Base-by-base conservation (phyloP, 2,888 invertebrate species). In the Amphiduros pacificus region DNA sequence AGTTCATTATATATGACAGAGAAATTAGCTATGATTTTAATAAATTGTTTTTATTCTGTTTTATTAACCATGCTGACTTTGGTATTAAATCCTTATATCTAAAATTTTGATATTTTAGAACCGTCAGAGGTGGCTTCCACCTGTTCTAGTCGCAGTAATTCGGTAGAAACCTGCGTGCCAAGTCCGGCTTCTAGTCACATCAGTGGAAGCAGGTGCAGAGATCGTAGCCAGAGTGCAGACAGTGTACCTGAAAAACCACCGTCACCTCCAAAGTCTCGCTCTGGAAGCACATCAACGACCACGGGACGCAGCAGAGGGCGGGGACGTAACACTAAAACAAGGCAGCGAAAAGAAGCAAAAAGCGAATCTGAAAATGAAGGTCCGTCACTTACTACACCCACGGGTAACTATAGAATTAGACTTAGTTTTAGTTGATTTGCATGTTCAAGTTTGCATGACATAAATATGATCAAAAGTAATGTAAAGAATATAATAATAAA, bases 231-330 rank as follows among this genome's bases (percentile, higher is more conserved):
- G 6, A 24, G 41, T 5, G 50, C 32, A n/a, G 49, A 58, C 14
- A 48, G 29, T 22, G 24, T 32, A 20, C n/a, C 17, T 2, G 50
- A 49, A 9, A 49, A 48, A n/a, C 57, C 29, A 27, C 20, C 24
- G 6, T 51, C 50, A n/a, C 55, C 61, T 27, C 36, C 55, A 28
- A 31, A 36, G 27, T 55, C 32, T 50, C 55, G 49, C 11, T 48
- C 36, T 44, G 40, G 55, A 54, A 44, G 36, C 20, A 32, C 31
- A 40, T 31, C 56, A 14, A 36, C 31, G 32, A 50, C 56, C 32
- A 29, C 48, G 22, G 49, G 52, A 20, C 50, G 62, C 31, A 59
- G 62, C 60, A 54, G 60, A 54, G 60, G 60, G 32, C 54, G 60
- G 48, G 44, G 54, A 32, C 29, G 54, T 29, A 55, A 49, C 28